Evolutionary conservation across 2,797 vertebrate species (phyloP).

Genomic region (Phoebastria nigripes): DNA sequence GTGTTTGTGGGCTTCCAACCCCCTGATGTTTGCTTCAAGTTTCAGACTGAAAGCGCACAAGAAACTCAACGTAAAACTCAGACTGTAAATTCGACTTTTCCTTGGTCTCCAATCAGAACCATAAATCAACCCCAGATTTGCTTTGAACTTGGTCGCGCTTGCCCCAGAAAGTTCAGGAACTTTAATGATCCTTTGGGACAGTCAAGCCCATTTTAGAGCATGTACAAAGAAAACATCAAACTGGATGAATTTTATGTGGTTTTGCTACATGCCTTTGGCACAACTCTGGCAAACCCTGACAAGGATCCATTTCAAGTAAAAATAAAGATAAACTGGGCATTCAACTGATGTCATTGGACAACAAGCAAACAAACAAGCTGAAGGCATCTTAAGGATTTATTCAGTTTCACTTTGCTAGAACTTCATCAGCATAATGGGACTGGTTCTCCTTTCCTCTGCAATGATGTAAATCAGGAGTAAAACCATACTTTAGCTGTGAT

Average conservation of each 20-base stretch:
- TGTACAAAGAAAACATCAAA: constrained; percentile 58
- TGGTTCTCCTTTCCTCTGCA: not conserved
- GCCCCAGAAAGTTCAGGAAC: constrained; percentile 65
- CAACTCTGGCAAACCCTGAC: constrained; percentile 30
- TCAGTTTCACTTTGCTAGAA: constrained; percentile 22
- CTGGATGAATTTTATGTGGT: constrained; percentile 30
- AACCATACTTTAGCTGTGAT: constrained; percentile 15
- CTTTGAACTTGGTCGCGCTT: constrained; percentile 64
- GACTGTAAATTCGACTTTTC: constrained; percentile 58
- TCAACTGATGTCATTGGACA: not conserved
- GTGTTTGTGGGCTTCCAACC: not conserved
- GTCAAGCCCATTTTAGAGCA: constrained; percentile 49
- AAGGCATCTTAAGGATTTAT: not conserved
- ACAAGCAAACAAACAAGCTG: constrained; percentile 28
- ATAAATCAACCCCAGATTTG: constrained; percentile 57
- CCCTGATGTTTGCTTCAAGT: not conserved
- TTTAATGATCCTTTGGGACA: constrained; percentile 64
- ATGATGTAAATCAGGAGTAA: constrained; percentile 38
- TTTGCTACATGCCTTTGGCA: constrained; percentile 54
- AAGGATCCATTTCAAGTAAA: not conserved
- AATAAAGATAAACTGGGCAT: constrained; percentile 6
- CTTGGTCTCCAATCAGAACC: constrained; percentile 58
- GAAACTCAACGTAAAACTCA: constrained; percentile 31
- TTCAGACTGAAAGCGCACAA: not conserved
- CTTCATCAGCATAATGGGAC: not conserved